A percentile compares a stretch with the other conserved stretches of the same genome.
These are phyloP conservation scores for Graptemys geographica DNA, from an alignment of 2,797 vertebrate genomes.

Conservation along the genomic window DNA sequence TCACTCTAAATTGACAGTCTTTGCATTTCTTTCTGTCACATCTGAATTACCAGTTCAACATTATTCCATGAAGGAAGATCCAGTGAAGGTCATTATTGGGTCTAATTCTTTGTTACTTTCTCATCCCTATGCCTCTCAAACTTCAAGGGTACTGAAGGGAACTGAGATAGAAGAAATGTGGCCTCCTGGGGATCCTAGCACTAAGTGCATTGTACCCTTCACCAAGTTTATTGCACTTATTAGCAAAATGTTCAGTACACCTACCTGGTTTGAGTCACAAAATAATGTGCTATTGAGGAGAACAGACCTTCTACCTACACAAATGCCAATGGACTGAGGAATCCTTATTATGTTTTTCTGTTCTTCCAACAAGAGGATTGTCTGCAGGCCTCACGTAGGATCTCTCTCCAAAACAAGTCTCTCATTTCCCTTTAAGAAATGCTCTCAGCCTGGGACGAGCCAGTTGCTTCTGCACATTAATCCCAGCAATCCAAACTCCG, in stretches of 20 bases:
- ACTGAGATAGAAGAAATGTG: background rate
- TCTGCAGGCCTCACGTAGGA: rapidly evolving
- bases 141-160: background rate
- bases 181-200: background rate
- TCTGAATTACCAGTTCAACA: constrained; percentile 49
- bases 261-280: background rate
- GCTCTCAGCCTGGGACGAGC: background rate
- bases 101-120: constrained; percentile 26
- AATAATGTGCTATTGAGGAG: background rate
- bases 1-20: constrained; percentile 44
- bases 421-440: background rate
- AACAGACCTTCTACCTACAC: rapidly evolving
- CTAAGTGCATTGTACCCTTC: no score
- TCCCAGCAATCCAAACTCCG: background rate
- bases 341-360: background rate
- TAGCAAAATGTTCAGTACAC: background rate
- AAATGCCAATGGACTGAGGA: background rate
- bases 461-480: background rate
- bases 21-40: constrained; percentile 62
- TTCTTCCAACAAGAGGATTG: background rate
- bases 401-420: background rate
- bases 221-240: background rate
- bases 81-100: constrained; percentile 13
- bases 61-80: constrained; percentile 55
- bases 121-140: constrained; percentile 8